Base-by-base conservation (phyloP, 2,888 invertebrate species). In the Epirrhoe tristata region DNA sequence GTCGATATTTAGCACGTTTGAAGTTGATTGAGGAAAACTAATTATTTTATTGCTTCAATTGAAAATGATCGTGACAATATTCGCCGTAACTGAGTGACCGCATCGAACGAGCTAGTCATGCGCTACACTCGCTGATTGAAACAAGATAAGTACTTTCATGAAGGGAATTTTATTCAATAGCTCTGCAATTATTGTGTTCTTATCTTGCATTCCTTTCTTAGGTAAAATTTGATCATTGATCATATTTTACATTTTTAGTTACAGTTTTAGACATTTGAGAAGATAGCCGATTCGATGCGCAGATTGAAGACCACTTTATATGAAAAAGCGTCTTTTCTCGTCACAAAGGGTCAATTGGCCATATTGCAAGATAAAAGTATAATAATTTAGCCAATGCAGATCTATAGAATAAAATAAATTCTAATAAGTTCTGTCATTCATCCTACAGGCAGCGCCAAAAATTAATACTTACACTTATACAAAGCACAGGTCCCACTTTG, bases 401-500 rank as follows among this genome's bases (percentile, higher is more conserved):
- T n/a, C n/a, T n/a, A n/a, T n/a, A n/a, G n/a, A n/a, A n/a, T n/a
- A n/a, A n/a, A n/a, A n/a, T n/a, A n/a, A n/a, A n/a, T n/a, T n/a
- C n/a, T n/a, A n/a, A n/a, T n/a, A n/a, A n/a, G n/a, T n/a, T n/a
- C n/a, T n/a, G n/a, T n/a, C n/a, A n/a, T n/a, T n/a, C n/a, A n/a
- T 12, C 12, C 7, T 8, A 39, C 10, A 39, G 39, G 12, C 39
- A 12, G 12, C 39, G 39, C 12, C 12, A 12, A 43, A 12, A 43
- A 12, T 43, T 2, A 36, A 46, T 84, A 96, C 96, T 96, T 90
- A 97, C 97, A 85, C 97, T 97, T 76, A 98, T 95, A 68, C 96
- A 96, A 4, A 98, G 94, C 6, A 98, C 96, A 0, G 97, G 97
- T 12, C 98, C 98, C 66, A 98, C 97, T 96, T 99, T 99, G 93